These are phyloP conservation scores for Drosophila austrosaltans DNA, from an alignment of 2,888 invertebrate species.

Conservation along the genomic window DNA sequence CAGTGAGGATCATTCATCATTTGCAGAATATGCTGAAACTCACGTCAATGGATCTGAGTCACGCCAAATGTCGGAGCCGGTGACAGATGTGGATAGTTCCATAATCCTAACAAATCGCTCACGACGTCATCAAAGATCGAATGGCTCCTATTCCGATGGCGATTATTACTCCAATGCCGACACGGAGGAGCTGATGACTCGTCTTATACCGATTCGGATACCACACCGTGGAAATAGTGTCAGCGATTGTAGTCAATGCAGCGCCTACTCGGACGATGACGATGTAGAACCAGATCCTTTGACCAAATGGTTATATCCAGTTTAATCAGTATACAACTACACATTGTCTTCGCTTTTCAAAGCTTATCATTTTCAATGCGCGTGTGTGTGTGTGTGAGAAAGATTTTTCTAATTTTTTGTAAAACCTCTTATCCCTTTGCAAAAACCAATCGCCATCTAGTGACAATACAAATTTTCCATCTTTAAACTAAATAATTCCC, in stretches of 20 bases:
- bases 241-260: conserved; percentile 62
- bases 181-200: not conserved
- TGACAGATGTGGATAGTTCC: not conserved
- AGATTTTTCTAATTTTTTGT: no score
- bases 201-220: conserved; percentile 9
- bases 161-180: conserved; percentile 35
- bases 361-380: not conserved
- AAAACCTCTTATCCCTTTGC: no score
- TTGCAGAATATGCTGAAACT: not conserved
- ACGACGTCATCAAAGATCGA: not conserved
- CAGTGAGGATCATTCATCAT: not conserved
- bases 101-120: not conserved
- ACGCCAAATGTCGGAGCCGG: not conserved
- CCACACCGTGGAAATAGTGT: conserved; percentile 57
- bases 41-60: not conserved
- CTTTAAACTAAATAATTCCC: conserved; percentile 12
- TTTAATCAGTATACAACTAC: not conserved
- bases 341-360: not conserved
- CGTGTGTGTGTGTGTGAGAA: no score
- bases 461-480: no score
- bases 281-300: conserved; percentile 8
- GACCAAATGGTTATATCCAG: conserved; percentile 35
- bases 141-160: conserved; percentile 8
- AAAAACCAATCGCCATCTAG: no score
- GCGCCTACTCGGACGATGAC: conserved; percentile 49